phyloP scores from a whole-genome alignment of 2,888 invertebrate species.

The Limnephilus rhombicus region DNA sequence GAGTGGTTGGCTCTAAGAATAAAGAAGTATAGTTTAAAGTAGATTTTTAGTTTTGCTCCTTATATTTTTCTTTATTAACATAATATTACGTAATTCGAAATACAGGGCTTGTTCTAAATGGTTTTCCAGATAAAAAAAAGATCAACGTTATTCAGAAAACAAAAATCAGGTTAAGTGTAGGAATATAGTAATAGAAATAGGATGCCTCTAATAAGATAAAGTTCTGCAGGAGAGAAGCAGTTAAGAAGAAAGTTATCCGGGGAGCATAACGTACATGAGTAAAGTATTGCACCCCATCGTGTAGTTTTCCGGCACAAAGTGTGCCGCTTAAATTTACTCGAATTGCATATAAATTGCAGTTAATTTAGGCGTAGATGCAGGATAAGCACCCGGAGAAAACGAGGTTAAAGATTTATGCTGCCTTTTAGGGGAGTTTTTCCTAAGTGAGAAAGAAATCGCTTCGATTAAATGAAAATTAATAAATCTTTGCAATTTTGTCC shows the following conservation, averaged over 20 bases:
- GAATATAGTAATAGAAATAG: background rate
- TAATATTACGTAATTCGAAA: no score
- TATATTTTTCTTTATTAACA: no score
- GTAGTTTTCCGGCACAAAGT: constrained; percentile 37
- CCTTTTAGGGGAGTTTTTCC: constrained; percentile 3
- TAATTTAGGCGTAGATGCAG: constrained; percentile 47
- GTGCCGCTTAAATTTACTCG: constrained; percentile 31
- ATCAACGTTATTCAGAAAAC: background rate
- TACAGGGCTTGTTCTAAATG: background rate
- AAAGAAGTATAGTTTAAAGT: no score
- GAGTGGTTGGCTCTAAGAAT: no score
- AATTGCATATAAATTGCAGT: constrained; percentile 58
- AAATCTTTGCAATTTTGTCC: background rate
- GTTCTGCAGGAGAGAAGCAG: background rate
- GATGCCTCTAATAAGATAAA: background rate
- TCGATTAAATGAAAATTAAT: background rate
- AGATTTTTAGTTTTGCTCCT: no score
- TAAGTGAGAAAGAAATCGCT: background rate
- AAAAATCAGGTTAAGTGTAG: background rate
- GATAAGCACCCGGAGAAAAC: constrained; percentile 35
- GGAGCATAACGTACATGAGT: constrained; percentile 7
- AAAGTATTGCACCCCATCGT: constrained; percentile 48
- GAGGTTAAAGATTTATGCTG: constrained; percentile 23
- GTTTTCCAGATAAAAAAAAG: background rate
- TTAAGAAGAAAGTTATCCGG: background rate